phyloP scores from a whole-genome alignment of 2,113 vertebrate species.

The Planiliza haematocheilus region DNA sequence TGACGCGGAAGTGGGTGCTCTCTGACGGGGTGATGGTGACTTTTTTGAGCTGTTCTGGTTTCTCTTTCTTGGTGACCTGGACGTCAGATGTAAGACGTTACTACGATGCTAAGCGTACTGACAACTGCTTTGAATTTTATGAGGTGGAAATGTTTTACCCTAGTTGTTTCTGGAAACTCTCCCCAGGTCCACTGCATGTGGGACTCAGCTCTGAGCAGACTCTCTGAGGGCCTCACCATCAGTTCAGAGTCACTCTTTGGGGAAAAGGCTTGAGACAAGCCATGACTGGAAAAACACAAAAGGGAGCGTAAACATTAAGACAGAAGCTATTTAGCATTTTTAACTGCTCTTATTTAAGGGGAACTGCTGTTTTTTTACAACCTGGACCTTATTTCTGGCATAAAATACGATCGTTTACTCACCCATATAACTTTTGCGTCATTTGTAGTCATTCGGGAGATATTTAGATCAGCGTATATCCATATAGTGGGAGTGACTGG shows the following conservation, averaged over 20 bases:
- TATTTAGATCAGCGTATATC: too few species aligned
- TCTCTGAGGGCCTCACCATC: constrained; percentile 90
- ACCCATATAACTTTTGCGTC: too few species aligned
- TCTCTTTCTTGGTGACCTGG: constrained; percentile 92
- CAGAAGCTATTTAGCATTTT: not conserved
- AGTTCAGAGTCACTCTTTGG: constrained; percentile 98
- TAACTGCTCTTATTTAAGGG: not conserved
- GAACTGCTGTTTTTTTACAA: too few species aligned
- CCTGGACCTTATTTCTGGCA: too few species aligned
- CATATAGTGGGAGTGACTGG: too few species aligned
- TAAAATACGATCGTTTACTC: too few species aligned
- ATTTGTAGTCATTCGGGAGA: too few species aligned
- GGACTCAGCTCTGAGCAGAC: constrained; percentile 91
- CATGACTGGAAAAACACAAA: constrained; percentile 71
- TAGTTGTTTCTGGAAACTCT: constrained; percentile 95
- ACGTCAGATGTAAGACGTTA: not conserved
- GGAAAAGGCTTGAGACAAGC: constrained; percentile 86
- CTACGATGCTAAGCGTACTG: not conserved
- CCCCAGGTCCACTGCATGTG: constrained; percentile 99
- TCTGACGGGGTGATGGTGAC: constrained; percentile 94
- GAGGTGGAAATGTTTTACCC: constrained; percentile 81
- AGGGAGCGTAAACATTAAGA: constrained; percentile 31
- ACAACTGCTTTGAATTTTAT: not conserved
- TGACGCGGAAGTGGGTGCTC: constrained; percentile 96
- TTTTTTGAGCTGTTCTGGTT: constrained; percentile 86